These are phyloP conservation scores for Candidula unifasciata DNA, from an alignment of 2,888 invertebrate species.

Conservation along the genomic window DNA sequence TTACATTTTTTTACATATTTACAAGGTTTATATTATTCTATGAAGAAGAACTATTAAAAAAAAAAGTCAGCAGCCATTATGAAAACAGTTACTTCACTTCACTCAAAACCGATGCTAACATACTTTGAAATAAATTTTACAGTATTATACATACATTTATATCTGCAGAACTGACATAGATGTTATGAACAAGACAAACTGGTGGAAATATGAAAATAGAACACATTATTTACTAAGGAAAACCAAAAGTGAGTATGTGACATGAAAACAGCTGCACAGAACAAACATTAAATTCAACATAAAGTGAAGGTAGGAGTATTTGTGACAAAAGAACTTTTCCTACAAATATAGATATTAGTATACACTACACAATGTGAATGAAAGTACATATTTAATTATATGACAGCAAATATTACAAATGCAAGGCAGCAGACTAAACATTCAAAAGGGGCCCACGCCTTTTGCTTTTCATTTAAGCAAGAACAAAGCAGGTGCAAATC, in stretches of 20 bases:
- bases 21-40: no score
- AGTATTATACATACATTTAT: not conserved
- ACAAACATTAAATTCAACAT: not conserved
- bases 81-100: no score
- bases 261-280: not conserved
- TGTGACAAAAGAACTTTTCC: not conserved
- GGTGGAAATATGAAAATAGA: not conserved
- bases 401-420: not conserved
- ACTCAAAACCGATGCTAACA: no score
- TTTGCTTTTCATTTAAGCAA: not conserved
- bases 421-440: constrained; percentile 18
- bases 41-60: no score
- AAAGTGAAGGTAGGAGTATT: not conserved
- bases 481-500: not conserved
- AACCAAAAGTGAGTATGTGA: not conserved
- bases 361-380: not conserved
- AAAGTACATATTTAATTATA: not conserved
- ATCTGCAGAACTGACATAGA: not conserved
- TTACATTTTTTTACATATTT: no score
- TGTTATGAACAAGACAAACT: not conserved
- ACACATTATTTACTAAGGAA: not conserved
- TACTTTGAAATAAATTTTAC: no score
- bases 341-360: not conserved
- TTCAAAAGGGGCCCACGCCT: not conserved
- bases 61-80: no score